Evolutionary conservation across 2,113 vertebrate species (phyloP).

Genomic region (Mesocricetus auratus): DNA sequence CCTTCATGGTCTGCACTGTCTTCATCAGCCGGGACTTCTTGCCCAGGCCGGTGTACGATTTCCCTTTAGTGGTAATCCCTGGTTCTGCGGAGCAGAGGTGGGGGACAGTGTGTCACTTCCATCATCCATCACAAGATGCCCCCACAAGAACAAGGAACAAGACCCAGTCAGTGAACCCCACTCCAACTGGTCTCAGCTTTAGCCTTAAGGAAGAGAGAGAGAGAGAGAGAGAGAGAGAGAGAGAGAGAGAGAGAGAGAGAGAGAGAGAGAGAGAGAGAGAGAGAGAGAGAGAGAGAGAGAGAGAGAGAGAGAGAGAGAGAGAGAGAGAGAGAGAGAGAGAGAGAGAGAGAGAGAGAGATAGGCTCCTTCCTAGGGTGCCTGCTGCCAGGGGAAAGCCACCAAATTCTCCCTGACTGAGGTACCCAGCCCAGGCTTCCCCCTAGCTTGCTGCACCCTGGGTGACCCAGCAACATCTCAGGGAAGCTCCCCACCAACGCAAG

Average conservation of each 20-base stretch:
- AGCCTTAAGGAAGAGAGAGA: not conserved
- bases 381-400: not conserved
- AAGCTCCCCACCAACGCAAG: slow-evolving; percentile 69
- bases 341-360: too few species aligned
- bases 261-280: too few species aligned
- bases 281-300: not conserved
- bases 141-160: not conserved
- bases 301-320: too few species aligned
- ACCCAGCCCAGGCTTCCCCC: not conserved
- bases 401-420: not conserved
- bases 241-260: too few species aligned
- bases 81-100: slow-evolving; percentile 70
- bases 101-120: not conserved
- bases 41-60: slow-evolving; percentile 83
- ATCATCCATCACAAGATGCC: not conserved
- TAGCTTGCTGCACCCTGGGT: not conserved
- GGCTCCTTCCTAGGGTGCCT: not conserved
- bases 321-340: not conserved
- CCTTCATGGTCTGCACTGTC: slow-evolving; percentile 90
- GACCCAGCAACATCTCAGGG: slow-evolving; percentile 12
- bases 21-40: slow-evolving; percentile 92
- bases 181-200: not conserved
- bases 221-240: not conserved
- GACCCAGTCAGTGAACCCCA: not conserved
- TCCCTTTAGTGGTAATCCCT: slow-evolving; percentile 83